phyloP scores from a whole-genome alignment of 2,797 vertebrate species.

The Hypotaenidia okinawae region DNA sequence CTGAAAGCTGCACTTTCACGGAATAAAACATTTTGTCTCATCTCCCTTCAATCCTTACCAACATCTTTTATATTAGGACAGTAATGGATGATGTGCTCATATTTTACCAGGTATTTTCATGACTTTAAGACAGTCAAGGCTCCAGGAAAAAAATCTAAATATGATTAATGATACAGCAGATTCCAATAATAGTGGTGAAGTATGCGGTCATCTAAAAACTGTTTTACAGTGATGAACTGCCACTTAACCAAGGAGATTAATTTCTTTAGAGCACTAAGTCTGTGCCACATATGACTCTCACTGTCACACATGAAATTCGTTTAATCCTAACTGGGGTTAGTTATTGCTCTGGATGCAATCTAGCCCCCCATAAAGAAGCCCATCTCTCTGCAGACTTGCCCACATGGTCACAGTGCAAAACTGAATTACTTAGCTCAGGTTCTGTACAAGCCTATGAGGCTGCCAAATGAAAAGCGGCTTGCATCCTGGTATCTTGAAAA shows the following conservation, averaged over 20 bases:
- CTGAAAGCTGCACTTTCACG: constrained; percentile 17
- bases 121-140: background rate
- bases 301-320: background rate
- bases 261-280: background rate
- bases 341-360: background rate
- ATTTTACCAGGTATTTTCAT: constrained; percentile 34
- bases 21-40: constrained; percentile 1
- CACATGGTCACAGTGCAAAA: background rate
- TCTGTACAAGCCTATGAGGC: background rate
- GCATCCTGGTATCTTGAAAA: background rate
- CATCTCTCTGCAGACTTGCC: background rate
- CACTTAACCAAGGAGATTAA: background rate
- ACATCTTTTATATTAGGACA: constrained; percentile 46
- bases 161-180: background rate
- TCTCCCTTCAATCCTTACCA: constrained; percentile 41
- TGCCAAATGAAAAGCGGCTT: background rate
- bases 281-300: background rate
- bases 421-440: background rate
- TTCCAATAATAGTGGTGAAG: constrained; percentile 1
- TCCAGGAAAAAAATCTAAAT: background rate
- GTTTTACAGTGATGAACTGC: background rate
- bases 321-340: background rate
- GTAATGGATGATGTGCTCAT: constrained; percentile 21
- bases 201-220: background rate
- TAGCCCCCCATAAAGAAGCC: background rate